These are phyloP conservation scores for Rhinella marina DNA, from an alignment of 2,797 vertebrate species.

Conservation along the genomic window DNA sequence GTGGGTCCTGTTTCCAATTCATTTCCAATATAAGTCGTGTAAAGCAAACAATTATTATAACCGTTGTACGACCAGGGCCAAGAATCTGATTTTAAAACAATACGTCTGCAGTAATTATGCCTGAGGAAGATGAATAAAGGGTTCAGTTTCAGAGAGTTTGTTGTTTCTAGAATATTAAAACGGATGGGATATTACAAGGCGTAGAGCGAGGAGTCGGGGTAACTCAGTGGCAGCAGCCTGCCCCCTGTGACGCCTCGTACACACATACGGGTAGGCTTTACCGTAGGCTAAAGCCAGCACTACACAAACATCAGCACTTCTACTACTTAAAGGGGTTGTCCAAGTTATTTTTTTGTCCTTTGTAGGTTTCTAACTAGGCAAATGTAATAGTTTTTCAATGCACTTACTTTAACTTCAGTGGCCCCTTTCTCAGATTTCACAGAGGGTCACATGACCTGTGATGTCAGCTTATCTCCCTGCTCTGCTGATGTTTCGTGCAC, in stretches of 20 bases:
- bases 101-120: slow-evolving; percentile 50
- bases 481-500: no score
- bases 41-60: slow-evolving; percentile 59
- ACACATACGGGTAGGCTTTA: neutral
- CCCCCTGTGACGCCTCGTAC: neutral
- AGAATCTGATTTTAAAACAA: slow-evolving; percentile 57
- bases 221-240: neutral
- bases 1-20: slow-evolving; percentile 54
- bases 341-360: no score
- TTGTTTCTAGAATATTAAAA: slow-evolving; percentile 54
- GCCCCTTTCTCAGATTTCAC: no score
- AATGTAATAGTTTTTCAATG: no score
- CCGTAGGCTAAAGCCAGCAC: neutral
- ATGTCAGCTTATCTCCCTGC: no score
- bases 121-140: slow-evolving; percentile 62
- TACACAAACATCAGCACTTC: no score
- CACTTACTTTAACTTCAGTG: no score
- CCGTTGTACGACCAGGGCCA: slow-evolving; percentile 26
- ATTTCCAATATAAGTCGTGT: slow-evolving; percentile 51
- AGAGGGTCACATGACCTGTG: no score
- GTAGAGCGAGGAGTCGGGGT: neutral
- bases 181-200: slow-evolving; percentile 24
- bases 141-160: slow-evolving; percentile 55
- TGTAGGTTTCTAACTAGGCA: no score
- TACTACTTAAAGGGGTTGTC: no score